phyloP scores from a whole-genome alignment of 2,888 invertebrate genomes.

The Rhagium mordax region DNA sequence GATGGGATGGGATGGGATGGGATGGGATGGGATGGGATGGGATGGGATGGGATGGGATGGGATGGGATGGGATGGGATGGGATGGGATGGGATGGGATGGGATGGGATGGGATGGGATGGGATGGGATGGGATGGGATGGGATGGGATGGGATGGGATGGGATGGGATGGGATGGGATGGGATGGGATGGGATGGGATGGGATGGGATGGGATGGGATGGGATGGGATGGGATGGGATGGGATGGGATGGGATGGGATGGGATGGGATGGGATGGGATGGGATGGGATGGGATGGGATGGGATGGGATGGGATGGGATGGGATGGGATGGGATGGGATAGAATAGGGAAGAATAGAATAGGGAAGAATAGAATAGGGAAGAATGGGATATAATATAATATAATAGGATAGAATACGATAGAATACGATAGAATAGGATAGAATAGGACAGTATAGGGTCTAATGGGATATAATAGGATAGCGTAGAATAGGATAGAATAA shows the following conservation, averaged over 20 bases:
- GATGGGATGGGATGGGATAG: background rate
- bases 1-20: no score
- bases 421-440: background rate
- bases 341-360: background rate
- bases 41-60: no score
- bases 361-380: no score
- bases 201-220: background rate
- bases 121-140: background rate
- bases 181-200: background rate
- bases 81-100: background rate
- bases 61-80: no score
- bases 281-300: no score
- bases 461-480: background rate
- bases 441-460: background rate
- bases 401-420: background rate
- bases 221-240: no score
- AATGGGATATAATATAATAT: no score
- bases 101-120: background rate
- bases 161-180: background rate
- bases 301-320: no score
- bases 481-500: slow-evolving; percentile 31
- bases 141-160: background rate
- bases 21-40: no score
- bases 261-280: no score
- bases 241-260: no score